Base-by-base conservation (phyloP, 2,888 invertebrate species). In the Xanthorhoe spadicearia region DNA sequence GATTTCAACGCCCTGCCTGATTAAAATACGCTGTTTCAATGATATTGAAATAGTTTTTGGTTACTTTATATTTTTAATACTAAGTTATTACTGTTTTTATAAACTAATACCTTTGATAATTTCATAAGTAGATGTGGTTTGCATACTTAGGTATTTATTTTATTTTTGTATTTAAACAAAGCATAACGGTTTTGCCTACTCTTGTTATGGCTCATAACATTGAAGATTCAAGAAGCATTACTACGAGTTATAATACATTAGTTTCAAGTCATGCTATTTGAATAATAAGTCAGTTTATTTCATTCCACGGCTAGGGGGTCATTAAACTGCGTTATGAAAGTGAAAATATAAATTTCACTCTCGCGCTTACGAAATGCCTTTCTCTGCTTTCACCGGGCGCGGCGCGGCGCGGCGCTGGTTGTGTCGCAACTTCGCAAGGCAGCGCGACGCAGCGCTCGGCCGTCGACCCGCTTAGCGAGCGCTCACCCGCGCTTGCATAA, bases 391-490 rank as follows among this genome's bases (percentile, higher is more conserved):
- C 93, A 89, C 91, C 88, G 59, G 38, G 80, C 77, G 75, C 74
- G 75, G 78, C 79, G 80, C 38, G 38, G 38, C 38, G 38, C 38
- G 10, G 13, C 35, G 35, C 35, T 38, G 35, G 32, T 7, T 32
- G 32, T 32, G 32, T 32, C 32, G 32, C 32, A 32, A 32, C 7
- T 4, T 32, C 32, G 32, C 32, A 32, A 32, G 32, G 32, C 43
- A 43, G 43, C 57, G 58, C 71, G 54, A 54, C 66, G 78, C 78
- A 19, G 76, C 71, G 79, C 89, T 92, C 94, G 94, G 94, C 91
- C 95, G 94, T 90, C 95, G 95, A 95, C 95, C 95, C 89, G 94
- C 93, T 94, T 95, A 94, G 89, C 93, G 94, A 93, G 94, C 95
- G 94, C 93, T 95, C 94, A 95, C 95, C 92, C 88, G 87, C 86